Conservation (phyloP, 2,888 invertebrate genomes). For the Hirtodrosophila trivittata region DNA sequence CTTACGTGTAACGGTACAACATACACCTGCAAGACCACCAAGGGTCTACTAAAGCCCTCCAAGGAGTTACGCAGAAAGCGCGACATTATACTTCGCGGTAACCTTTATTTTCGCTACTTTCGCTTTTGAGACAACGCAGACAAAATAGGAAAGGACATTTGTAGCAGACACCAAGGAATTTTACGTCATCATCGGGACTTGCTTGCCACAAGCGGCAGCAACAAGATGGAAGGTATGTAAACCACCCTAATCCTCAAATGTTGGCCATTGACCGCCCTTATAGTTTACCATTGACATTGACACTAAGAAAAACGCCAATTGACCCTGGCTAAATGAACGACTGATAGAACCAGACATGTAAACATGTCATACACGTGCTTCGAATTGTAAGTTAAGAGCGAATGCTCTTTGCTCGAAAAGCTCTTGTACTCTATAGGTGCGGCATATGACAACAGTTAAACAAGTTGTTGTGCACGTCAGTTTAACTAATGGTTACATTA, state of each 20-base stretch:
- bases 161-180: constrained; percentile 28
- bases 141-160: constrained; percentile 18
- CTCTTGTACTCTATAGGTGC: constrained; percentile 10
- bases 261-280: too few species aligned
- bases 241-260: too few species aligned
- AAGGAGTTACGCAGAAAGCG: constrained; percentile 66
- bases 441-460: background rate
- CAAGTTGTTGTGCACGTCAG: too few species aligned
- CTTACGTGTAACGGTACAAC: constrained; percentile 30
- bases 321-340: too few species aligned
- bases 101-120: constrained; percentile 34
- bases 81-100: constrained; percentile 34
- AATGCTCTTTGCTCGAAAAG: constrained; percentile 11
- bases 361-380: constrained; percentile 10
- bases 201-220: constrained; percentile 62
- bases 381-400: constrained; percentile 3
- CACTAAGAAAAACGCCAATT: too few species aligned
- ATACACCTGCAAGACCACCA: constrained; percentile 31
- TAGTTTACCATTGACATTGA: too few species aligned
- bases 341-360: background rate
- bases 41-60: constrained; percentile 57
- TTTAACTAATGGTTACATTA: too few species aligned
- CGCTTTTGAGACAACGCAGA: constrained; percentile 50
- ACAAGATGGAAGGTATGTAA: constrained; percentile 77
- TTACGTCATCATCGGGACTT: constrained; percentile 62